A percentile compares a stretch with the other conserved stretches of the same genome.
Conservation (phyloP, 2,113 vertebrate species). For the Semnopithecus entellus region DNA sequence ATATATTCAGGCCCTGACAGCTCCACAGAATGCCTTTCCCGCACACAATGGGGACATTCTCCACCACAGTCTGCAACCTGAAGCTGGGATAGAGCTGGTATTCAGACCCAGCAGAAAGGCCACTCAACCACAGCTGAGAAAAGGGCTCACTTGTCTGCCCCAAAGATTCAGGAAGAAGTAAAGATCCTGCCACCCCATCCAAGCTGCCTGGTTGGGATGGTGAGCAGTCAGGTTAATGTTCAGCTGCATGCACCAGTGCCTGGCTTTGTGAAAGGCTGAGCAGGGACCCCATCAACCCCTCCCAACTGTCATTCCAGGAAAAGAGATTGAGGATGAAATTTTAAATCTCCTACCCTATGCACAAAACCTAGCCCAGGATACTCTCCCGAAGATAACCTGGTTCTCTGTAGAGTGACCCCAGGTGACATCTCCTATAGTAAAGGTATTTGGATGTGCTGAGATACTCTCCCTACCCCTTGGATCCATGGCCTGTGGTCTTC, state of each 20-base stretch:
- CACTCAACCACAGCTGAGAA: not conserved
- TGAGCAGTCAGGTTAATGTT: rapidly evolving
- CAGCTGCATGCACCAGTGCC: not conserved
- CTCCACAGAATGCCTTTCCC: not conserved
- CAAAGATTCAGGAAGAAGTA: not conserved
- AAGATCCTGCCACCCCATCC: not conserved
- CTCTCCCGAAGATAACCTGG: not conserved
- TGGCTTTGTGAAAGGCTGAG: not conserved
- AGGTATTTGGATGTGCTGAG: rapidly evolving
- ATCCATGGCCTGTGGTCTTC: not conserved
- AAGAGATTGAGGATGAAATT: not conserved
- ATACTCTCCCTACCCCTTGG: not conserved
- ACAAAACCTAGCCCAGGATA: not conserved
- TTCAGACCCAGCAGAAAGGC: not conserved
- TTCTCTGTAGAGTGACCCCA: not conserved
- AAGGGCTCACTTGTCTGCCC: not conserved
- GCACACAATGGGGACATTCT: constrained; percentile 47
- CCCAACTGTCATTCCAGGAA: not conserved
- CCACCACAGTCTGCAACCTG: not conserved
- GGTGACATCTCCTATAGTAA: not conserved
- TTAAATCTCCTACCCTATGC: not conserved
- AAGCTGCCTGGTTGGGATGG: rapidly evolving
- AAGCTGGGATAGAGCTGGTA: not conserved
- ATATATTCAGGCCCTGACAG: not conserved
- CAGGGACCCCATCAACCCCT: too few relatives aligned